Conservation (phyloP, 2,113 vertebrate species). For the Pteruthius melanotis region DNA sequence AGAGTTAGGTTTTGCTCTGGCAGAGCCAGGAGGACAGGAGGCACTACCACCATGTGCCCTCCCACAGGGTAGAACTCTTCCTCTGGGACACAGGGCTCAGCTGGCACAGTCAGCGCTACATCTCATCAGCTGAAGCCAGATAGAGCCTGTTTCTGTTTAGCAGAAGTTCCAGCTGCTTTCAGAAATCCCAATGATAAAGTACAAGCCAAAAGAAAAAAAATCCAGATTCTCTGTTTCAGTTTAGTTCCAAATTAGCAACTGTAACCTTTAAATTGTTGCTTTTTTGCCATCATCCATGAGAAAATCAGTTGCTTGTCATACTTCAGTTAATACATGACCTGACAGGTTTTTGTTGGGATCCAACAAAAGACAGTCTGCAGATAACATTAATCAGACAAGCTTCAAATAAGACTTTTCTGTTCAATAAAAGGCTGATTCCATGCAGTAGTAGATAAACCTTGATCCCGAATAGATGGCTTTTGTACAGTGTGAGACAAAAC, state of each 20-base stretch:
- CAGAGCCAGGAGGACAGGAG: neutral
- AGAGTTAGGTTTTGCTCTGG: neutral
- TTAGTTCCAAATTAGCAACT: neutral
- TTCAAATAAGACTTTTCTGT: neutral
- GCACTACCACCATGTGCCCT: neutral
- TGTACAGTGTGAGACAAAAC: neutral
- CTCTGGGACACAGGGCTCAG: neutral
- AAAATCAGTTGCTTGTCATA: neutral
- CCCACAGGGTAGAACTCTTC: neutral
- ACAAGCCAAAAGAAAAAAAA: neutral
- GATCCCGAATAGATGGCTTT: neutral
- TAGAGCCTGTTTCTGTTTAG: neutral
- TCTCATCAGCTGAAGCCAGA: neutral
- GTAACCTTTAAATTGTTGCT: neutral
- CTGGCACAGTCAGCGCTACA: neutral
- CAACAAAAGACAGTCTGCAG: neutral
- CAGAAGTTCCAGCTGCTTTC: conserved; percentile 15
- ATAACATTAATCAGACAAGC: neutral
- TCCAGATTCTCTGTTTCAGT: neutral
- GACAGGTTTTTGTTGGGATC: neutral
- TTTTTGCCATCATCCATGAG: neutral
- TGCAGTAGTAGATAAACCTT: neutral
- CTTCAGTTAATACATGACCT: neutral
- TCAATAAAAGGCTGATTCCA: neutral
- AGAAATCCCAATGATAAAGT: neutral